Evolutionary conservation across 2,113 vertebrate genomes (phyloP).

Genomic region (Psephotus haematonotus): DNA sequence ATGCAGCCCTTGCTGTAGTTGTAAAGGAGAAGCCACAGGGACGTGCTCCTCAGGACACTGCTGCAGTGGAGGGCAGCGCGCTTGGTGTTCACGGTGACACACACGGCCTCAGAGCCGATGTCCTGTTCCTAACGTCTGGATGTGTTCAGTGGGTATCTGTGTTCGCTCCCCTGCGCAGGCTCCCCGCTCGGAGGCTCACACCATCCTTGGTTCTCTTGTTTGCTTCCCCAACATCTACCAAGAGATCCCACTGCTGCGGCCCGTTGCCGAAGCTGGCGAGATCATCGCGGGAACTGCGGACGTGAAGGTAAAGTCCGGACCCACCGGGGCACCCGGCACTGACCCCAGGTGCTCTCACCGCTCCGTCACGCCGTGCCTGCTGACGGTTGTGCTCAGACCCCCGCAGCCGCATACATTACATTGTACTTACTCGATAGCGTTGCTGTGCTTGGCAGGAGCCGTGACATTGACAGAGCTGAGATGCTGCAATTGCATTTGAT

Average conservation of each 20-base stretch:
- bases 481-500: background rate
- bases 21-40: background rate
- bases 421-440: background rate
- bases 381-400: background rate
- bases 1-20: background rate
- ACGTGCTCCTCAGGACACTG: background rate
- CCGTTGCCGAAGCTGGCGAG: slow-evolving; percentile 74
- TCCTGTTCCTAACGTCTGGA: background rate
- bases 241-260: slow-evolving; percentile 82
- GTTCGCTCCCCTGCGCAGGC: slow-evolving; percentile 69
- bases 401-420: background rate
- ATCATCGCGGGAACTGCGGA: slow-evolving; percentile 76
- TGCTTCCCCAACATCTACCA: slow-evolving; percentile 94
- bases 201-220: slow-evolving; percentile 92
- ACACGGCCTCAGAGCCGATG: background rate
- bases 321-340: background rate
- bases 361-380: background rate
- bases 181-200: slow-evolving; percentile 91
- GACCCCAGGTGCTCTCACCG: background rate
- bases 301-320: slow-evolving; percentile 82
- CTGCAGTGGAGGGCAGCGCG: fast-evolving
- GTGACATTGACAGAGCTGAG: background rate
- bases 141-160: background rate
- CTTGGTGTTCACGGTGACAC: fast-evolving
- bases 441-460: background rate